Conservation (phyloP, 2,113 vertebrate genomes). For the Dasyprocta punctata region DNA sequence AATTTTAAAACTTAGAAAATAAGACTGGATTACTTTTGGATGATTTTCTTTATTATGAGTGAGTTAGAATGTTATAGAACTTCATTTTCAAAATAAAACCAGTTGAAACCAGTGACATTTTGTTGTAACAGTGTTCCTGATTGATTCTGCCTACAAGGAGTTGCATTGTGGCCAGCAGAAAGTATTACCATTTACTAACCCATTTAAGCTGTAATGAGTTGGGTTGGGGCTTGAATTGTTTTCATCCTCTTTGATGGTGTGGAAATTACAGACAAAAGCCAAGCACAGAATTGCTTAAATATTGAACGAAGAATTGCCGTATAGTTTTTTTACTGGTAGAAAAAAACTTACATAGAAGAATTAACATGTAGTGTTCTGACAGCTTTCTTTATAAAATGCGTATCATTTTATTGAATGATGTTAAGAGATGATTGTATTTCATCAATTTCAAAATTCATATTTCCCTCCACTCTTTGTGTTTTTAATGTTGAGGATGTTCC, state of each 20-base stretch:
- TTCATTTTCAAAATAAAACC: conserved; percentile 49
- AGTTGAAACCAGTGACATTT: conserved; percentile 36
- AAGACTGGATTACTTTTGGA: conserved; percentile 21
- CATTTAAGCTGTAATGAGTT: conserved; percentile 2
- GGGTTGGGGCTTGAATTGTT: conserved; percentile 23
- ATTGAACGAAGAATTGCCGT: conserved; percentile 9
- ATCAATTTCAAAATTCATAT: neutral
- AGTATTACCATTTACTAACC: neutral
- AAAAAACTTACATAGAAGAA: conserved; percentile 25
- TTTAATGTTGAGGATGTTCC: conserved; percentile 13
- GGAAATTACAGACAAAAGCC: neutral
- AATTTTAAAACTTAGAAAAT: conserved; percentile 8
- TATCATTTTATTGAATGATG: conserved; percentile 34
- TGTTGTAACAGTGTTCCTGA: neutral
- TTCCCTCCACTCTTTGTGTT: neutral
- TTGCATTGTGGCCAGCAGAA: neutral
- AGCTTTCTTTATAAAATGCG: conserved; percentile 15
- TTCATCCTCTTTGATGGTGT: neutral
- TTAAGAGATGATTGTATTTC: conserved; percentile 26
- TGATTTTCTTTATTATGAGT: conserved; percentile 27
- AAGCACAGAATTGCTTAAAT: neutral
- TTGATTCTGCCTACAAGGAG: neutral
- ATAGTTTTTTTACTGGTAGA: neutral
- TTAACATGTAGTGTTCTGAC: neutral
- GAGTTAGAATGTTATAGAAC: neutral